Evolutionary conservation across 2,888 invertebrate genomes (phyloP), one percentile per base, ranked within the genome.

Genomic region (Xanthorhoe designata): DNA sequence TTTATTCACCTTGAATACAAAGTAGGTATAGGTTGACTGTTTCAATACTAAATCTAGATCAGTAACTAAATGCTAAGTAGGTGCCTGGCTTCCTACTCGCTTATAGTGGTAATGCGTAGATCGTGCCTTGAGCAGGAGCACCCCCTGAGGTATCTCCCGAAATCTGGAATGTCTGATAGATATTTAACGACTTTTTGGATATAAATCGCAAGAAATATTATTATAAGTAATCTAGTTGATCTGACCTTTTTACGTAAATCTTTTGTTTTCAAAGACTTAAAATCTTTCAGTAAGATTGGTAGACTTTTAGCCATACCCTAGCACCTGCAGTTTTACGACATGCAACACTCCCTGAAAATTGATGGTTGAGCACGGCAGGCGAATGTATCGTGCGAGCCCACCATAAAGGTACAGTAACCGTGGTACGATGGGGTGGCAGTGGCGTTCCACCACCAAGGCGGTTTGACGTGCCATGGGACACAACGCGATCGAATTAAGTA

Each of bases 391-490:
- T 69, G 80, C 73, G 61, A 73, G 70, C 69, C 70, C 69, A 71
- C 73, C 72, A 77, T 79, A 78, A 75, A 72, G 56, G 63, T 49
- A 61, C 50, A 47, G 61, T 64, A 63, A 58, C 62, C 57, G 51
- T 52, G 50, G 65, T 66, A 62, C 66, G 42, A 61, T 68, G 68
- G 81, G 83, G 85, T 86, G 87, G 86, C 86, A 91, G 92, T 92
- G 85, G 83, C 80, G 86, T 73, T 74, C 79, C 77, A 91, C 90
- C 88, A 91, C 86, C 87, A 87, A 76, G 78, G 78, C 71, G 88
- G 72, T 66, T 73, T 77, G 88, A 90, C 91, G 90, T 87, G 87
- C 80, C 78, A 75, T 74, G 75, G 71, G 63, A 64, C 53, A 60
- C 51, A 47, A 63, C 63, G 67, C 63, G 63, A 63, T 52, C 54